Conservation (phyloP, 2,113 vertebrate species). For the Carassius auratus region DNA sequence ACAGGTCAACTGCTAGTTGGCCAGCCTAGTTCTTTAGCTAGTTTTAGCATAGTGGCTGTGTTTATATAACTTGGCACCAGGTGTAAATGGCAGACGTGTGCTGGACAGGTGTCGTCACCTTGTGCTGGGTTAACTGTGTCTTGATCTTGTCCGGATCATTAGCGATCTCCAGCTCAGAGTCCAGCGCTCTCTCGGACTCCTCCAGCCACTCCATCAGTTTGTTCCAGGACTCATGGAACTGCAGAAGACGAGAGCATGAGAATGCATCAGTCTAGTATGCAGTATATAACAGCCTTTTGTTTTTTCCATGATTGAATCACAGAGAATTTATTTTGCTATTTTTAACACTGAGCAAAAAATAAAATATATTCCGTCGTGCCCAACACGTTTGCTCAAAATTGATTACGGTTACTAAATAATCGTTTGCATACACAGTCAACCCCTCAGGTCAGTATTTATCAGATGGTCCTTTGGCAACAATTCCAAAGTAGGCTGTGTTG, state of each 20-base stretch:
- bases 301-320: neutral
- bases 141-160: conserved; percentile 98
- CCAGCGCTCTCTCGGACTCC: conserved; percentile 90
- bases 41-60: neutral
- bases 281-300: neutral
- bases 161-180: conserved; percentile 95
- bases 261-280: conserved; percentile 5
- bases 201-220: conserved; percentile 98
- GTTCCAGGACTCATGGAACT: conserved; percentile 96
- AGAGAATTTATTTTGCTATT: neutral
- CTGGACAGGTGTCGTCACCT: conserved; percentile 75
- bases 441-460: neutral
- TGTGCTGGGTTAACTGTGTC: conserved; percentile 89
- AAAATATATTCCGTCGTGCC: neutral
- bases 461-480: neutral
- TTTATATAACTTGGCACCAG: neutral
- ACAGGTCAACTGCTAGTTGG: neutral
- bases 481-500: neutral
- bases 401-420: neutral
- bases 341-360: neutral
- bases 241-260: conserved; percentile 57
- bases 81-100: neutral
- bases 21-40: neutral
- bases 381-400: neutral
- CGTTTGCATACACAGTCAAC: neutral